Conservation (phyloP, 2,888 invertebrate genomes). For the Oxycera nigricornis region DNA sequence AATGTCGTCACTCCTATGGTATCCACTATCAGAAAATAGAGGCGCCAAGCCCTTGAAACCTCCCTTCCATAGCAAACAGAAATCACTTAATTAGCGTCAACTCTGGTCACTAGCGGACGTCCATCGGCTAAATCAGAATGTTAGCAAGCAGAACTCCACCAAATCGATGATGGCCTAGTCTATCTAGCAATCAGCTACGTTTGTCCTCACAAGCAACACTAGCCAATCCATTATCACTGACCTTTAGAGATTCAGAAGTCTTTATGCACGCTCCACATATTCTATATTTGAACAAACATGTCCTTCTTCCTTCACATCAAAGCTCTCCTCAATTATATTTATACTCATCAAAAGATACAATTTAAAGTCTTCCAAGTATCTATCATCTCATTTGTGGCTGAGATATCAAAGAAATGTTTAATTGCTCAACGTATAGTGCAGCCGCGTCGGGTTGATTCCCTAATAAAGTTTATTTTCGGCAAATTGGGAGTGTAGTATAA, state of each 20-base stretch:
- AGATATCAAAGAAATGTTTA: conserved; percentile 11
- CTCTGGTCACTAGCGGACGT: neutral
- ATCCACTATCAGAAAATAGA: neutral
- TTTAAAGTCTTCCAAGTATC: neutral
- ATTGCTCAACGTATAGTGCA: neutral
- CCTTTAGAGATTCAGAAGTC: neutral
- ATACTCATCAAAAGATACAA: neutral
- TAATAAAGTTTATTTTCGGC: conserved; percentile 20
- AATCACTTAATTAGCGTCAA: neutral
- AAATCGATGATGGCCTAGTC: neutral
- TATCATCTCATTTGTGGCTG: neutral
- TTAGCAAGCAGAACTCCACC: neutral
- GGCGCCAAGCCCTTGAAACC: neutral
- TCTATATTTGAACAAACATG: neutral
- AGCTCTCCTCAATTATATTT: neutral
- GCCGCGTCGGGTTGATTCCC: neutral
- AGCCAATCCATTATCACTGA: no score
- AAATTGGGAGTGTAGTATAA: neutral
- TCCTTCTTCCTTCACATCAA: neutral
- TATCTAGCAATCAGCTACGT: no score
- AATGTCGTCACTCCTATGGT: neutral
- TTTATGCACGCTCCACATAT: neutral
- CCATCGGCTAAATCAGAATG: neutral
- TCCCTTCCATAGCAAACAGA: neutral
- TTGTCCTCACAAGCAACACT: no score